Base-by-base conservation (phyloP, 2,113 vertebrate genomes). In the Megaptera novaeangliae region DNA sequence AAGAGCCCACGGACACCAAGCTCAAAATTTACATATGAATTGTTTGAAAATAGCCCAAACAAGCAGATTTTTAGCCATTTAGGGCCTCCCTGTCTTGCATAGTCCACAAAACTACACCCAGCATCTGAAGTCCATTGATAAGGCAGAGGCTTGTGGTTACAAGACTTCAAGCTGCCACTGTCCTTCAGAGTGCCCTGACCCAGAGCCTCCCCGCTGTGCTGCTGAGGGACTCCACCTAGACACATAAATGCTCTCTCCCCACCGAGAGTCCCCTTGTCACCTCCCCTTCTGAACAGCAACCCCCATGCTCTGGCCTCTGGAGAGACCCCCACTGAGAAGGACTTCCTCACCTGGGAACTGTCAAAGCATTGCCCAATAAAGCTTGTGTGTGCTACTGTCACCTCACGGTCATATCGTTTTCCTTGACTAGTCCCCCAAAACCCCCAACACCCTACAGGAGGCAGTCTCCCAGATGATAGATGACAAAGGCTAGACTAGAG, bases 21-120 rank as follows among this genome's bases (percentile, higher is more conserved):
- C 41, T 91, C 39, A 81, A 81, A 49, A 21, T 94, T 31, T 49
- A 82, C 49, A 96, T 17, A 59, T 25, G 20, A 61, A n/a, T 75
- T 9, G 13, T 75, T 82, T 82, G 21, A 46, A 93, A 86, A 66
- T 36, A 49, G 0, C 66, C 74, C 49, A 82, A 71, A 85, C 31
- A 59, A 57, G 23, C 66, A 83, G 27, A 88, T 84, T 31, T 41
- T 34, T 44, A 69, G 52, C 27, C 63, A 10, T 46, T 72, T 52
- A 57, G 71, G 52, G 13, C 23, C 29, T 29, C 41, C 49, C 71
- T 90, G 69, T 29, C n/a, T 85, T 63, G n/a, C 12, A 44, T 3
- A 44, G 55, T 46, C 13, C 3, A 15, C 8, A 34, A 81, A 72
- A 91, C 66, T 81, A 36, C 15, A 82, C 25, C 31, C 8, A 41